Percentiles rank a stretch among this genome's conserved stretches.
phyloP scores from a whole-genome alignment of 1,140 invertebrate genomes.

The Melipona quadrifasciata region DNA sequence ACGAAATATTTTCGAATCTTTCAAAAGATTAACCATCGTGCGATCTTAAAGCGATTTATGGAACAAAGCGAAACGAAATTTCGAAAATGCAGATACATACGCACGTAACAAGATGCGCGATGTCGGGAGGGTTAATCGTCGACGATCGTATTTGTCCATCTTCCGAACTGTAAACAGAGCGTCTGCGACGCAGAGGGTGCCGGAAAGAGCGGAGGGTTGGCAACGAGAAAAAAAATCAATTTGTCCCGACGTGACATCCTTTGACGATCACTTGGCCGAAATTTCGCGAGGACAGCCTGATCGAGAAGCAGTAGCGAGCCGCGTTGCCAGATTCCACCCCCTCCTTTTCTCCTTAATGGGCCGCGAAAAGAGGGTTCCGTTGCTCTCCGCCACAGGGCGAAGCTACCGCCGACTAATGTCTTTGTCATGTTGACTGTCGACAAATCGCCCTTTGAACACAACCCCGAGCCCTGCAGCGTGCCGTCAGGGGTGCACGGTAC shows the following conservation, averaged over 20 bases:
- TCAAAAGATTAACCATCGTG: too few species aligned
- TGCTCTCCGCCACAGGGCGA: conserved; percentile 19
- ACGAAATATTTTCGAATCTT: too few species aligned
- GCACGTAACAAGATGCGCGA: too few species aligned
- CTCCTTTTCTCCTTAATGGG: conserved; percentile 67
- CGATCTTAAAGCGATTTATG: too few species aligned
- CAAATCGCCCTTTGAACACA: conserved; percentile 77
- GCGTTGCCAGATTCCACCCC: background rate
- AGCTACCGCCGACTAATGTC: conserved; percentile 71
- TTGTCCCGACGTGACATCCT: conserved; percentile 72
- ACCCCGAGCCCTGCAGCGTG: conserved; percentile 20
- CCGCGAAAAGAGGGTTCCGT: conserved; percentile 55
- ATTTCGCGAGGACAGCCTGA: conserved; percentile 65
- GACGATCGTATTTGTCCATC: conserved; percentile 44
- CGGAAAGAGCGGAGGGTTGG: background rate
- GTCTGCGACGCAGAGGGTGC: background rate
- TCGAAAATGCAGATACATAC: too few species aligned
- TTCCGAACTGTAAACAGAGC: background rate
- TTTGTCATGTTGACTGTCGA: conserved; percentile 79
- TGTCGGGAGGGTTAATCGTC: background rate
- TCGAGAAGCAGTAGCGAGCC: background rate
- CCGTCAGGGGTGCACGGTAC: conserved; percentile 2
- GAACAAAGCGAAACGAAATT: too few species aligned
- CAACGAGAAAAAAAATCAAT: conserved; percentile 71
- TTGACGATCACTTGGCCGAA: conserved; percentile 71